Percentiles rank a stretch among this genome's conserved stretches.
These are phyloP conservation scores for Ochotona curzoniae DNA, from an alignment of 2,113 vertebrate genomes.

Conservation along the genomic window DNA sequence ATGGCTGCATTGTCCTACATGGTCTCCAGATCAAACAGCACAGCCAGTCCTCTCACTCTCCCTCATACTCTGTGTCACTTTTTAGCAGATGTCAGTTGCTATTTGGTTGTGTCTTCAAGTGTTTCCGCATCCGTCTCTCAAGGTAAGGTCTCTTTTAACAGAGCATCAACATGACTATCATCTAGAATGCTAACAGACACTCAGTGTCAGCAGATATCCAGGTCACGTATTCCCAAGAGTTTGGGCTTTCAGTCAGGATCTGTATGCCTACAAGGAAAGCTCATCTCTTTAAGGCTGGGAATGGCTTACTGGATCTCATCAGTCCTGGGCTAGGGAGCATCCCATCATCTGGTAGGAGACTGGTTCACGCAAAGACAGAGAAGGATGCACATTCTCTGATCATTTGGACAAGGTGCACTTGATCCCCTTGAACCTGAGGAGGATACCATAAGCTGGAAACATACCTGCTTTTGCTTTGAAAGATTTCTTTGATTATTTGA, in stretches of 20 bases:
- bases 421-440: not conserved
- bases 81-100: not conserved
- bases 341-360: not conserved
- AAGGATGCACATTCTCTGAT: not conserved
- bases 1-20: rapidly evolving
- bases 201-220: not conserved
- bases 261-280: not conserved
- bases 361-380: not conserved
- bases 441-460: not conserved
- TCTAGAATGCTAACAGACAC: not conserved
- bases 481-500: too few species aligned
- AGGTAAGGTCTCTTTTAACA: not conserved
- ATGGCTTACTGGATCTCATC: not conserved
- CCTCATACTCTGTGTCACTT: not conserved
- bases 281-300: not conserved
- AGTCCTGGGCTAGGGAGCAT: not conserved
- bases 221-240: not conserved
- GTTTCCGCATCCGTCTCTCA: not conserved
- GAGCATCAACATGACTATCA: not conserved
- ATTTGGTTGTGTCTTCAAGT: not conserved
- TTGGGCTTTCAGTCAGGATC: not conserved
- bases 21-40: too few species aligned
- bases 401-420: too few species aligned
- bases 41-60: too few species aligned
- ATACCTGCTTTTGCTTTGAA: not conserved